A percentile compares a stretch with the other conserved stretches of the same genome.
Evolutionary conservation across 2,113 vertebrate species (phyloP).

Genomic region (Clarias magur): DNA sequence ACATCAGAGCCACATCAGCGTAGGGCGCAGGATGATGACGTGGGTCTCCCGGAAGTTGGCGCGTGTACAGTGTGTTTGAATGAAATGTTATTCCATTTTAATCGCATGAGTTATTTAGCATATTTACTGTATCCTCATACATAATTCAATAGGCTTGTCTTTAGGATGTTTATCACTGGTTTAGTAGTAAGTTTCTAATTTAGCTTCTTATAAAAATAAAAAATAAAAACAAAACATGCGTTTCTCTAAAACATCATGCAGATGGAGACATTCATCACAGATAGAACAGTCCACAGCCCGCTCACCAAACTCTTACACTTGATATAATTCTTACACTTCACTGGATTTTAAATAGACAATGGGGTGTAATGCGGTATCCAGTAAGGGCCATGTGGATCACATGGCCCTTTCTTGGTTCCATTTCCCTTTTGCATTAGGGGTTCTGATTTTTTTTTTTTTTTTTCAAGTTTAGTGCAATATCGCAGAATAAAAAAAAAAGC

Average conservation of each 20-base stretch:
- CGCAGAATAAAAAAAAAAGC: not conserved
- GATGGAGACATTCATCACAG: not conserved
- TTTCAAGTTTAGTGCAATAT: not conserved
- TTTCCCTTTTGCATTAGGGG: not conserved
- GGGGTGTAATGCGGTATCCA: no score
- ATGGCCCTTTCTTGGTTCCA: no score
- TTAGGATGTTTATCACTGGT: not conserved
- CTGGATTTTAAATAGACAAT: not conserved
- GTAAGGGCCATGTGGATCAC: no score
- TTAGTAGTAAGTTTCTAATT: not conserved
- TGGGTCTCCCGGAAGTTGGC: not conserved
- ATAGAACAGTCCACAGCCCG: not conserved
- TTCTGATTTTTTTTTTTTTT: not conserved
- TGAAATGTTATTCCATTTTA: not conserved
- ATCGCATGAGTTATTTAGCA: not conserved
- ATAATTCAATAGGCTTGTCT: not conserved
- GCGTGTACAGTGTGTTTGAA: not conserved
- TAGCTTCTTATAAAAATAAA: not conserved
- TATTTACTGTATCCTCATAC: not conserved
- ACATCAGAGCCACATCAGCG: conserved; percentile 15
- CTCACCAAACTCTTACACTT: not conserved
- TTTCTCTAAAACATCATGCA: not conserved
- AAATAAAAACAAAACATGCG: not conserved
- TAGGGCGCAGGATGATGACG: not conserved
- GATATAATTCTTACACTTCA: not conserved